Evolutionary conservation across 1,140 invertebrate species (phyloP), one percentile per base, ranked within the genome.

Genomic region (Eufriesea mexicana): DNA sequence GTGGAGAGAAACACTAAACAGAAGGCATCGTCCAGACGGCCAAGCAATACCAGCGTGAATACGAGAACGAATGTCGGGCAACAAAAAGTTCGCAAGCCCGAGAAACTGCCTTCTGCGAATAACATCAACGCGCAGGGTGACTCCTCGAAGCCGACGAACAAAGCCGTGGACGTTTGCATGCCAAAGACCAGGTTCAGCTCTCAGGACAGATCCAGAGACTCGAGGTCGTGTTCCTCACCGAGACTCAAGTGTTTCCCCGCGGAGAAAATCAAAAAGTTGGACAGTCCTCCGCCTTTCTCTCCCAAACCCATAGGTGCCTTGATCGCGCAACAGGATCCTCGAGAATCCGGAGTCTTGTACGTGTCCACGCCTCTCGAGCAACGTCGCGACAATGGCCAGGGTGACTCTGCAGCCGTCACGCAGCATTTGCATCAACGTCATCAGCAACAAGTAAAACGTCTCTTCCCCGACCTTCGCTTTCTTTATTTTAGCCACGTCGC

Each of bases 211-310:
- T 84, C 64, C 8, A 76, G 67, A 16, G 89, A 89, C 9, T 5
- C 45, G 14, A n/a, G 45, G 9, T 68, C 82, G 12, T 75, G 10
- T 64, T 86, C 77, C 9, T 89, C 89, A 8, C 81, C 91, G 14
- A 82, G 91, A 51, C 62, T 92, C 2, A 92, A 92, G 51, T 86
- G 59, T 55, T 92, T 92, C 59, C 91, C 91, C 0, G 85, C 87
- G 0, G 91, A 92, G 67, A 86, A 86, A 68, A 89, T 92, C 2
- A 89, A 86, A 25, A 88, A 78, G 72, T 59, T 88, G 0, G 51
- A 87, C 8, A 84, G 66, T 25, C 16, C 73, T 16, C 47, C 87
- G 28, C 57, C 80, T 45, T 88, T 83, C 47, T 20, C 62, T 0
- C 62, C 64, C 5, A 59, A 77, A 16, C 55, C 77, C 1, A 81